These are phyloP conservation scores for Halotydeus destructor DNA, from an alignment of 1,140 invertebrate species.

Conservation along the genomic window DNA sequence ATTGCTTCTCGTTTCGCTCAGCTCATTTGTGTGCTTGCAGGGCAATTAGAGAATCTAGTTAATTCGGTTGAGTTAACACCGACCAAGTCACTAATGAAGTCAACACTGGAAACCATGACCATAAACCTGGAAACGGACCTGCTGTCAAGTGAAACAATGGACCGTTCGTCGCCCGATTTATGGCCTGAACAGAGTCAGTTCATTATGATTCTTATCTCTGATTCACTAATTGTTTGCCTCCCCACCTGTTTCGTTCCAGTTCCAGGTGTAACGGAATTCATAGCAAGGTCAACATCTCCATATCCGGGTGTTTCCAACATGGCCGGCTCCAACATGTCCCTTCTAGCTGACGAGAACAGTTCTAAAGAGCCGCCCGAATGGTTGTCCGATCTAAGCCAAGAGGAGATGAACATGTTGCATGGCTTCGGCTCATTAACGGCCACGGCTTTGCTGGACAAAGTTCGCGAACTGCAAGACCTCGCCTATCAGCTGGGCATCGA, in stretches of 20 bases:
- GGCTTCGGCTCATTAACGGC: constrained; percentile 53
- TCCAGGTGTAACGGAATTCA: constrained; percentile 49
- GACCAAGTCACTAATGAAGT: too few relatives aligned
- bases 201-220: background rate
- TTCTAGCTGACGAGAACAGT: constrained; percentile 14
- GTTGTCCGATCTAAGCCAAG: constrained; percentile 28
- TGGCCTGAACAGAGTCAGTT: constrained; percentile 79
- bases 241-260: constrained; percentile 31
- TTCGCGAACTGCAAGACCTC: constrained; percentile 72
- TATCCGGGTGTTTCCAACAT: constrained; percentile 16
- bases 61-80: too few relatives aligned
- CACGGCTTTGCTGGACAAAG: constrained; percentile 61
- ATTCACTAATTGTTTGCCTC: constrained; percentile 6
- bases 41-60: too few relatives aligned
- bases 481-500: constrained; percentile 74
- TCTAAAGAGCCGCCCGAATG: constrained; percentile 23
- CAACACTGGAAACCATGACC: too few relatives aligned
- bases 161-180: constrained; percentile 67
- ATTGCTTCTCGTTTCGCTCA: too few relatives aligned
- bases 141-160: constrained; percentile 51
- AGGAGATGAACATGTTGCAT: constrained; percentile 46
- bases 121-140: constrained; percentile 4
- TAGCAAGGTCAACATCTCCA: constrained; percentile 25
- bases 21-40: too few relatives aligned
- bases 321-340: too few relatives aligned